Evolutionary conservation across 2,797 vertebrate species (phyloP), one percentile per base, ranked within the genome.

Genomic region (Aplochiton taeniatus): DNA sequence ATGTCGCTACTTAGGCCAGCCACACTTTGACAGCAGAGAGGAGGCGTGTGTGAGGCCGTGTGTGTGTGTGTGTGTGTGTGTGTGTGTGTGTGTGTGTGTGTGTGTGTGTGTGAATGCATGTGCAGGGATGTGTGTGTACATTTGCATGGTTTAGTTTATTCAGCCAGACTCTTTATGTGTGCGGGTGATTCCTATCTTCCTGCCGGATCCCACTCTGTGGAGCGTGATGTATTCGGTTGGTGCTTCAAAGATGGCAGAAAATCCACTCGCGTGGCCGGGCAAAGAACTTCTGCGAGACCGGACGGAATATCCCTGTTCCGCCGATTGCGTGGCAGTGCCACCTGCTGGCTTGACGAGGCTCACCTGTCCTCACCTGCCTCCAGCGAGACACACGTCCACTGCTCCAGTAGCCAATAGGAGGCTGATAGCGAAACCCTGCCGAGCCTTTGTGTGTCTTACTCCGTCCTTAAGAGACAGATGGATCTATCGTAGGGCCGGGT

Each of bases 241-340:
- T 62, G 61, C 66, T 59, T 58, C 77, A 47, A 61, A 70, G 73
- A 72, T 73, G 57, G 68, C 67, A 76, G 85, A 79, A 85, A 85
- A 73, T 63, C 70, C 73, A 68, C 86, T 82, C 80, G 67, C 73
- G 83, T 84, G 80, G 31, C 31, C 31, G 6, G 85, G 78, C 48
- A 69, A 84, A 82, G 75, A 61, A 61, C 46, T 49, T 18, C 65
- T 76, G 74, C 77, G 74, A 78, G 75, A 73, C 12, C 43, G 58
- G 42, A 57, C 4, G 1, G 63, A 20, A 58, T 67, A 57, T 57
- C 71, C 49, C 61, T 49, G 64, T 50, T 50, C 68, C 57, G 80
- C 72, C 66, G 1, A 51, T 72, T 85, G 74, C 82, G 70, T 69
- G 71, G 81, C 75, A 86, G 84, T 83, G 72, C 85, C 86, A 83